These are phyloP conservation scores for Numenius arquata DNA, from an alignment of 2,113 vertebrate species.

Conservation along the genomic window DNA sequence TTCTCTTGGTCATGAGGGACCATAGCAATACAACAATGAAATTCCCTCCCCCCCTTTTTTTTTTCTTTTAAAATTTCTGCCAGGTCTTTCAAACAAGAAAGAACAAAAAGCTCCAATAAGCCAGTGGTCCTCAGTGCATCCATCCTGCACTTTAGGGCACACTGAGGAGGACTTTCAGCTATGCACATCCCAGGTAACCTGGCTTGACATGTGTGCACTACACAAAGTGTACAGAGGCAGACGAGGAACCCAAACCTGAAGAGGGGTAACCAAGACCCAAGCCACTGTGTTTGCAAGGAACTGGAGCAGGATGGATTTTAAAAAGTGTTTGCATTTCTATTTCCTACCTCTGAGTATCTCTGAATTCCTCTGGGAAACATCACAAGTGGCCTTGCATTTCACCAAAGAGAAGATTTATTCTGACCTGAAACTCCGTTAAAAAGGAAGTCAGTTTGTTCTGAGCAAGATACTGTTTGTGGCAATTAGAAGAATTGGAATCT, in stretches of 20 bases:
- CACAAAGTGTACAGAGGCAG: background rate
- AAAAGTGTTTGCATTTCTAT: background rate
- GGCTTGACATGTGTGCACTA: background rate
- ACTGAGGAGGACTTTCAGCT: background rate
- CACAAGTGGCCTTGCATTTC: background rate
- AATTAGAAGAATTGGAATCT: background rate
- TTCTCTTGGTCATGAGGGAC: background rate
- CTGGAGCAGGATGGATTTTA: background rate
- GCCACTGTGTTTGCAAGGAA: background rate
- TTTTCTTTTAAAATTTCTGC: background rate
- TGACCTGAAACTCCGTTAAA: background rate
- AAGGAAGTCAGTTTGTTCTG: background rate
- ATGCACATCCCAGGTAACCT: background rate
- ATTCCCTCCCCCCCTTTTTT: too few species aligned
- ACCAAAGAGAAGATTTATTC: background rate
- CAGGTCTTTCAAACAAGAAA: background rate
- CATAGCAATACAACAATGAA: background rate
- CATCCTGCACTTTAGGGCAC: background rate
- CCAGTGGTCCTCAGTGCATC: background rate
- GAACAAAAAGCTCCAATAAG: background rate
- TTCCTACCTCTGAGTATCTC: background rate
- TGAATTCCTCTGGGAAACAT: background rate
- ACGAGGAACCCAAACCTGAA: background rate
- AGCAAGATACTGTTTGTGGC: background rate
- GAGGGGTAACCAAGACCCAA: background rate